Base-by-base conservation (phyloP, 2,888 invertebrate species). In the Lepetodrilus schrolli region DNA sequence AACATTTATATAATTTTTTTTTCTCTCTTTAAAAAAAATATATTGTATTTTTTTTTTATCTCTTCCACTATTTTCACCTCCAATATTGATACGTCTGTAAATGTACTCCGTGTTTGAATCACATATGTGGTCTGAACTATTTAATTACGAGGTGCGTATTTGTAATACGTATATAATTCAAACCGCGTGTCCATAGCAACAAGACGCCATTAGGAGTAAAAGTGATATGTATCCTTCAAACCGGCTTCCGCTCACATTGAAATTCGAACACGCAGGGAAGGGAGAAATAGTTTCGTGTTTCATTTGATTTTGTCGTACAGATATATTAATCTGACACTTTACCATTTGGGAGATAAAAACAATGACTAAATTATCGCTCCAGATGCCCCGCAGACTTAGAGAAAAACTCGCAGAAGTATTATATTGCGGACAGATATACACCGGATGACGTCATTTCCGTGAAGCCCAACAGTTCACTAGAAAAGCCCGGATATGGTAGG, bases 201-300 rank as follows among this genome's bases (percentile, higher is more conserved):
- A 58, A 30, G 58, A 58, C 58, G 58, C 58, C 58, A 30, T 23
- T 23, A 23, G 58, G 58, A 23, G 26, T 58, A 30, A 30, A 58
- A 58, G 58, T 58, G 58, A 58, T 58, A 58, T 58, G 34, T 58
- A 58, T 30, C 58, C 58, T 17, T 58, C 58, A 58, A 58, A 58
- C 34, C 26, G 34, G 58, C 58, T 58, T 58, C 58, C 58, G 58
- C 34, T 58, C 34, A 30, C 17, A 17, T 30, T 58, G 58, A 58
- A 58, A 58, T 30, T 30, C 58, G 26, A 58, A 7, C 58, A 58
- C 30, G 30, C 17, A 30, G 58, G 58, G 58, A 58, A 58, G 30
- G 2, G 58, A 58, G 58, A 58, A 58, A 58, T 30, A n/a, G 26
- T 26, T 7, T 58, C 58, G 17, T 17, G 17, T 58, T 58, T 58